Percentiles rank a stretch among this genome's conserved stretches.
Conservation (phyloP, 2,888 invertebrate species). For the Lasioglossum pauxillum region DNA sequence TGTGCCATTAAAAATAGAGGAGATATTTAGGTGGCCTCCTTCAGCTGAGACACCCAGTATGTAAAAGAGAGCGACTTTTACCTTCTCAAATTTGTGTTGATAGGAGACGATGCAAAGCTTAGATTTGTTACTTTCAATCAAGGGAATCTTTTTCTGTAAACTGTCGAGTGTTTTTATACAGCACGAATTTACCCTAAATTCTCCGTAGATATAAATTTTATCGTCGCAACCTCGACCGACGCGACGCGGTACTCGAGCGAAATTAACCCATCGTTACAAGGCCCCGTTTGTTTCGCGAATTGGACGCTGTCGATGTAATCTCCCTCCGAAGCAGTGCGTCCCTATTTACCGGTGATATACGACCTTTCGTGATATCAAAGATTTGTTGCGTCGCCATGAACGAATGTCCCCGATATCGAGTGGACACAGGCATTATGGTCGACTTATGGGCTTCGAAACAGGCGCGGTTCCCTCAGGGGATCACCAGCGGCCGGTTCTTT, state of each 20-base stretch:
- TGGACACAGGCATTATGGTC: slow-evolving; percentile 60
- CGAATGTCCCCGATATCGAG: slow-evolving; percentile 53
- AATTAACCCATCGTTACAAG: not conserved
- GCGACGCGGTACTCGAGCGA: not conserved
- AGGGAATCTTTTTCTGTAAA: not conserved
- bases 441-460: slow-evolving; percentile 64
- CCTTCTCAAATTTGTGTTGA: not conserved
- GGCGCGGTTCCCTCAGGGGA: slow-evolving; percentile 71
- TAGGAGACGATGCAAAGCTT: too few species aligned
- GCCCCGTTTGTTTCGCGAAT: not conserved
- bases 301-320: not conserved
- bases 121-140: too few species aligned
- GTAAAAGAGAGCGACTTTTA: too few species aligned
- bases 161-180: not conserved
- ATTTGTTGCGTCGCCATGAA: slow-evolving; percentile 45
- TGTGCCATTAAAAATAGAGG: too few species aligned
- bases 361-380: slow-evolving; percentile 51
- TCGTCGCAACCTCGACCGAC: not conserved
- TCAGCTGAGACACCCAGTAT: too few species aligned
- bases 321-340: slow-evolving; percentile 1
- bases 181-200: not conserved
- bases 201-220: not conserved
- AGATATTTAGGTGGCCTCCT: too few species aligned
- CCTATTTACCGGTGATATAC: slow-evolving; percentile 35
- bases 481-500: slow-evolving; percentile 38